Evolutionary conservation across 2,797 vertebrate genomes (phyloP).

Genomic region (Chrosomus eos): DNA sequence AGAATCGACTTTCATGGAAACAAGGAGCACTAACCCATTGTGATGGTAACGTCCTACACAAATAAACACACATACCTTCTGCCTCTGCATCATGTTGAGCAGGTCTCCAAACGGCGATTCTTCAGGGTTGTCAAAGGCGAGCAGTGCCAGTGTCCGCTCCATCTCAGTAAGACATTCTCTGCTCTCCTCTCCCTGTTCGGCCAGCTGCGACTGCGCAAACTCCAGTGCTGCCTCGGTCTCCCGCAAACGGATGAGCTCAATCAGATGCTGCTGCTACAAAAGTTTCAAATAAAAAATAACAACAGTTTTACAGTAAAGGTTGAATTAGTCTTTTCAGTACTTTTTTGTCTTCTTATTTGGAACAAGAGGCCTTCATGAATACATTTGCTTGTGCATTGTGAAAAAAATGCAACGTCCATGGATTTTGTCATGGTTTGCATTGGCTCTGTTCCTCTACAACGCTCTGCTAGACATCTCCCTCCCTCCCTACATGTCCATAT

Average conservation of each 20-base stretch:
- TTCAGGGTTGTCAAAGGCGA: constrained; percentile 96
- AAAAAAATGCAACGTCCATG: not conserved
- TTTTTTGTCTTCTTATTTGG: not conserved
- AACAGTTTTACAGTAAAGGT: not conserved
- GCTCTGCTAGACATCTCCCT: not conserved
- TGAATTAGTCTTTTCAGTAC: not conserved
- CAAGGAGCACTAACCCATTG: not conserved
- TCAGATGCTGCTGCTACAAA: constrained; percentile 93
- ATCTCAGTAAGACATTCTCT: constrained; percentile 96
- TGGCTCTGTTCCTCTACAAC: not conserved
- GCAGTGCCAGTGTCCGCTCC: constrained; percentile 93
- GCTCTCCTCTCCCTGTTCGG: constrained; percentile 96
- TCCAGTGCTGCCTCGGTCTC: constrained; percentile 96
- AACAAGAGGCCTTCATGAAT: not conserved
- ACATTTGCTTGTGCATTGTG: not conserved
- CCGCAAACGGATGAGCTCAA: constrained; percentile 94
- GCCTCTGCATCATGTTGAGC: constrained; percentile 96
- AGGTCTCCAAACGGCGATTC: constrained; percentile 96
- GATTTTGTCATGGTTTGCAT: not conserved
- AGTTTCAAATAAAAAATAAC: not conserved
- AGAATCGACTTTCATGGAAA: not conserved
- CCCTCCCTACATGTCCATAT: not conserved
- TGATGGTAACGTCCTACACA: not conserved
- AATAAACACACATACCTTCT: constrained; percentile 82
- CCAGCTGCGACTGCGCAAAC: constrained; percentile 96